Base-by-base conservation (phyloP, 2,113 vertebrate species). In the Pelvicachromis taeniatus region DNA sequence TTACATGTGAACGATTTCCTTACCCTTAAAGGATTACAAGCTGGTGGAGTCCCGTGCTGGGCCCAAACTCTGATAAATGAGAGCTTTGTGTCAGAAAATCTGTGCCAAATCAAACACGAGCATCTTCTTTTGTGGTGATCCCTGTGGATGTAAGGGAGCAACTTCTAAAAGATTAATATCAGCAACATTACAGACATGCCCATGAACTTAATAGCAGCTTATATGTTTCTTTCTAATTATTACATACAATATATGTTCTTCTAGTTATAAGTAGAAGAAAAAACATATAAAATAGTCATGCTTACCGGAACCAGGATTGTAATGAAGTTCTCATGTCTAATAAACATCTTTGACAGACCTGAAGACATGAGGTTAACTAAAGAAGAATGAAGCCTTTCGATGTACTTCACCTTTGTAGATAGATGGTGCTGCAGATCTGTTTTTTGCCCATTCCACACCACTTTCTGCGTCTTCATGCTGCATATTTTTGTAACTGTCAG, bases 391-490 rank as follows among this genome's bases (percentile, higher is more conserved):
- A 33, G n/a, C 26, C 13, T 55, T 17, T 29, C 17, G 26, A 31
- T 3, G 6, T 75, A 19, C 68, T 78, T 77, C 58, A 53, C 6
- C 17, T 48, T 31, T 59, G 81, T 9, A 89, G 78, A 50, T 55
- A 92, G 91, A 82, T 85, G 91, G 89, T 33, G 88, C 92, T 88
- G 29, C 80, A 38, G 73, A 9, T 79, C 81, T 54, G 29, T 31
- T 73, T 91, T 55, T 79, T 10, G 35, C 40, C 54, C 42, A 7
- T 50, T 68, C 9, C 33, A 26, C 19, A 9, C 23, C 38, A 7
- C 9, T 54, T 53, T n/a, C 65, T 56, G 48, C 29, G 11, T n/a
- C n/a, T n/a, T n/a, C n/a, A n/a, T n/a, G n/a, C n/a, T n/a, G n/a
- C n/a, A n/a, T n/a, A n/a, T 45, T 40, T 56, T 58, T 8, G 19